These are phyloP conservation scores for Propithecus perrieri DNA, from an alignment of 2,797 vertebrate species.

Conservation along the genomic window DNA sequence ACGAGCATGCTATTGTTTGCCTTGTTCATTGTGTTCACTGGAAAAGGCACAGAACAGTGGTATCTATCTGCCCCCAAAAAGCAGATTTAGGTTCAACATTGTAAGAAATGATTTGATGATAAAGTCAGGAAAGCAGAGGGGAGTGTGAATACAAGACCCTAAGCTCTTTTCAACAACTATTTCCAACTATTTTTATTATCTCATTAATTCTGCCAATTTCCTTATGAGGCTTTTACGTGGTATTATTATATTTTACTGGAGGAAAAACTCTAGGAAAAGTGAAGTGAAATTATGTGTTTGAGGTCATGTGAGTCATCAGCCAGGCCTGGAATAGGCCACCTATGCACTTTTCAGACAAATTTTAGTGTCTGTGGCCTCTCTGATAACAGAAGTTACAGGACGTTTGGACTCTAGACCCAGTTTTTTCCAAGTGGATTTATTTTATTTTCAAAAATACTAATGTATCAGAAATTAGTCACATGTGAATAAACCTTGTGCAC, in stretches of 20 bases:
- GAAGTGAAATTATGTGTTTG: not conserved
- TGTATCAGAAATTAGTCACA: slow-evolving; percentile 77
- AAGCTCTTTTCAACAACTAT: slow-evolving; percentile 11
- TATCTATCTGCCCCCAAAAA: not conserved
- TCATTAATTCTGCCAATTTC: slow-evolving; percentile 28
- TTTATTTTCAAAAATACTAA: slow-evolving; percentile 27
- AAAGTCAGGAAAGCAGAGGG: not conserved
- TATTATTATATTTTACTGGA: slow-evolving; percentile 26
- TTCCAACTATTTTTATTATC: slow-evolving; percentile 27
- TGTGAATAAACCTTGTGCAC: slow-evolving; percentile 65
- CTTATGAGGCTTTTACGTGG: not conserved
- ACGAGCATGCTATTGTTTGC: not conserved
- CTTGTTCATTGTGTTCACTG: not conserved
- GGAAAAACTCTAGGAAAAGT: not conserved
- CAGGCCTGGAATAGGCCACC: not conserved
- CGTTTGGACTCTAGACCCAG: not conserved
- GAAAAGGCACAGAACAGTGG: not conserved
- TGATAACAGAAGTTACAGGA: slow-evolving; percentile 9
- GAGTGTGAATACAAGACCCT: not conserved
- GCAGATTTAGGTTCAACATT: not conserved
- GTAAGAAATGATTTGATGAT: not conserved
- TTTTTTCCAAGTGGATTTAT: slow-evolving; percentile 58
- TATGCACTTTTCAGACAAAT: not conserved
- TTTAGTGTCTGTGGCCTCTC: not conserved
- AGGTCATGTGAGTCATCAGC: not conserved